Percentiles rank a stretch among this genome's conserved stretches.
phyloP scores from a whole-genome alignment of 2,888 invertebrate genomes.

The Drosophila neoperkinsi region DNA sequence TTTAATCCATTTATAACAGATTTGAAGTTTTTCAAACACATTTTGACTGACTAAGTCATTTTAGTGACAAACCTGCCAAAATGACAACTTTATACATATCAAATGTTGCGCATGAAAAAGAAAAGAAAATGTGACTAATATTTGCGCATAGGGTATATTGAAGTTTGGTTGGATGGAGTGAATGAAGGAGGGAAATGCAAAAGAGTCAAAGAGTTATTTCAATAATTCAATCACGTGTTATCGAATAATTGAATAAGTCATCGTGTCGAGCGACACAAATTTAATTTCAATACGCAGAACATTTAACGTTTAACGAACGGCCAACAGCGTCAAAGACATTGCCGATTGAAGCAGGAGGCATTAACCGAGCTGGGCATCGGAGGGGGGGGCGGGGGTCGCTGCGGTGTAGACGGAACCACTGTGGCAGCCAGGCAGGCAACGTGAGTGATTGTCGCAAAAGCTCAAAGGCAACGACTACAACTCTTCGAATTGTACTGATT shows the following conservation, averaged over 20 bases:
- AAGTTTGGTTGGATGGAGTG: not conserved
- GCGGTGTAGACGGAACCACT: slow-evolving; percentile 23
- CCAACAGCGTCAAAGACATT: slow-evolving; percentile 62
- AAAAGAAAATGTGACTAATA: not conserved
- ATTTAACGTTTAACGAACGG: slow-evolving; percentile 59
- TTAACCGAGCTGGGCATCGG: not conserved
- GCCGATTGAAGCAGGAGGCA: slow-evolving; percentile 57
- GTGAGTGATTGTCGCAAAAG: slow-evolving; percentile 80
- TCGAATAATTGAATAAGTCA: slow-evolving; percentile 80
- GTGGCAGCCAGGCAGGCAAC: slow-evolving; percentile 57
- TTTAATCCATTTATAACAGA: not conserved
- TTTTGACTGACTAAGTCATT: not conserved
- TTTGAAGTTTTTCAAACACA: not conserved
- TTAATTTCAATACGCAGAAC: slow-evolving; percentile 78
- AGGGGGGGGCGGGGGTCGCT: not conserved
- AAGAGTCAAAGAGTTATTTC: slow-evolving; percentile 50
- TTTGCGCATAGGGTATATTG: not conserved
- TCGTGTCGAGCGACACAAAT: slow-evolving; percentile 79
- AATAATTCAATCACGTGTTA: slow-evolving; percentile 80
- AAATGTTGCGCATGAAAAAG: not conserved
- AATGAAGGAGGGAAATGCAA: not conserved
- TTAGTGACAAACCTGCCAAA: not conserved
- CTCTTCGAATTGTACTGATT: slow-evolving; percentile 80
- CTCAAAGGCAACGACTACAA: slow-evolving; percentile 73
- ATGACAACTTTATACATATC: not conserved